Percentiles rank a stretch among this genome's conserved stretches.
Evolutionary conservation across 1,140 invertebrate genomes (phyloP).

Genomic region (Aradophagus sp.): DNA sequence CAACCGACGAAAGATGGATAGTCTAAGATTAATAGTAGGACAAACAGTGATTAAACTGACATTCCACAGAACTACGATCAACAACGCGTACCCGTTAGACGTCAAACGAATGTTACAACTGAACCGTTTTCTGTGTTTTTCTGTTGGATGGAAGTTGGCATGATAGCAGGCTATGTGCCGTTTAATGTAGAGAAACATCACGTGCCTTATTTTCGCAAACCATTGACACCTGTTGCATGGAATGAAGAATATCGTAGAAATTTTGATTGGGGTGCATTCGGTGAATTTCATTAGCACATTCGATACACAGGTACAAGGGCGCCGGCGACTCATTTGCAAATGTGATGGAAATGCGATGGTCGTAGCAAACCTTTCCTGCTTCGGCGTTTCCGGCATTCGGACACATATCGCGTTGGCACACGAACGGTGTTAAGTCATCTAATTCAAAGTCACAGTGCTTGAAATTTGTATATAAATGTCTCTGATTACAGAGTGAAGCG

Average conservation of each 20-base stretch:
- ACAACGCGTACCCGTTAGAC: too few relatives aligned
- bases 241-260: conserved; percentile 93
- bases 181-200: conserved; percentile 25
- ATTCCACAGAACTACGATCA: too few relatives aligned
- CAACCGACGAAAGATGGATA: too few relatives aligned
- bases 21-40: too few relatives aligned
- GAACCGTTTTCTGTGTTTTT: conserved; percentile 1
- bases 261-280: conserved; percentile 88
- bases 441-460: conserved; percentile 32
- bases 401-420: conserved; percentile 90
- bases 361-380: conserved; percentile 93
- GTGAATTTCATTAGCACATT: conserved; percentile 95
- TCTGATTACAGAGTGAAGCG: too few relatives aligned
- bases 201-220: conserved; percentile 96
- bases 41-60: too few relatives aligned
- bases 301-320: conserved; percentile 95
- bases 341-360: conserved; percentile 88
- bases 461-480: too few relatives aligned
- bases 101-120: conserved; percentile 14
- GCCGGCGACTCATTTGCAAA: conserved; percentile 91
- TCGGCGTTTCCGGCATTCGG: conserved; percentile 88
- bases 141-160: too few relatives aligned
- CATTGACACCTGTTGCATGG: conserved; percentile 94
- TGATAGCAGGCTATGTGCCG: too few relatives aligned
- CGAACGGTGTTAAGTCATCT: conserved; percentile 84